Base-by-base conservation (phyloP, 1,140 invertebrate genomes). In the Neodiprion fabricii region DNA sequence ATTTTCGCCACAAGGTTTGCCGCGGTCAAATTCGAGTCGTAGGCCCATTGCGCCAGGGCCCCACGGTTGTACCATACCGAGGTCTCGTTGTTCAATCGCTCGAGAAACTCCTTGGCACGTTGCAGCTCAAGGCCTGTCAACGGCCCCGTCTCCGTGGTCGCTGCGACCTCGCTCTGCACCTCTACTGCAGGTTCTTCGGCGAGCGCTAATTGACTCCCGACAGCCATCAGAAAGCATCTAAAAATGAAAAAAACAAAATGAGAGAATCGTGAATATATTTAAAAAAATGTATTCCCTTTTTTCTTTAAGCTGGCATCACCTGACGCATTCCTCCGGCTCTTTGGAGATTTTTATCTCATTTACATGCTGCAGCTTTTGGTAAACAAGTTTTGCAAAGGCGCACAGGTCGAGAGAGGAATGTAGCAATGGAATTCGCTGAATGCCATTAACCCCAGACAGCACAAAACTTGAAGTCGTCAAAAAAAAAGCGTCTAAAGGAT, bases 21-120 rank as follows among this genome's bases (percentile, higher is more conserved):
- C 72, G 92, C 90, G 1, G 93, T 95, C 14, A 96, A 90, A 81
- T 96, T 94, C 0, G 94, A 93, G 1, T 90, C 91, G 78, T 95
- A 96, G 9, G 88, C 89, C 94, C 94, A 96, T 49, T 91, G 86
- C 0, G 91, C 91, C 1, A 90, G 79, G 1, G 88, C 88, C 0
- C 88, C 85, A 11, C 88, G 85, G 80, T 93, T 92, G 73, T 88
- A 89, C 83, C 91, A 90, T 71, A 86, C 76, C 1, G 90, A 90
- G n/a, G 88, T 80, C 74, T 90, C 89, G 23, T 86, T 87, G 78
- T 94, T 92, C 7, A 92, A 76, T 61, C 91, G 87, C n/a, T 89
- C 77, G 72, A 94, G 86, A 77, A 92, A 92, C 65, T 91, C 87
- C 9, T 87, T 83, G 0, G 91, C 93, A 70, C 88, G 73, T 23